These are phyloP conservation scores for Hassar affinis DNA, from an alignment of 2,113 vertebrate species.

Conservation along the genomic window DNA sequence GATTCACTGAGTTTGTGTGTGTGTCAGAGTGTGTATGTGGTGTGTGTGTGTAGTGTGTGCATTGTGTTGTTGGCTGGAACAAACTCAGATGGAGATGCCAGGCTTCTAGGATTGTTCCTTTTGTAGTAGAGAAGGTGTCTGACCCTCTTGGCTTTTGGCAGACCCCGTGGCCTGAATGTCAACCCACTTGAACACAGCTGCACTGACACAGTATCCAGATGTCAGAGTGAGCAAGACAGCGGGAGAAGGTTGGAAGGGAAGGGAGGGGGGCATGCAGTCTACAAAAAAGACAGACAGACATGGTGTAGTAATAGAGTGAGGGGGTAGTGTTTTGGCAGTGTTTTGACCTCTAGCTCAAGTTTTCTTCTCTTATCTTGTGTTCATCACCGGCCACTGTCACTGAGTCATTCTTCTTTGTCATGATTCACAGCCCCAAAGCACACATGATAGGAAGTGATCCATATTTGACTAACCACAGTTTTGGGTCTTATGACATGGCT, in stretches of 20 bases:
- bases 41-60: slow-evolving; percentile 15
- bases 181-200: slow-evolving; percentile 59
- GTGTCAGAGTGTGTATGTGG: slow-evolving; percentile 15
- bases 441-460: slow-evolving; percentile 72
- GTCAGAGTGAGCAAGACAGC: slow-evolving; percentile 43
- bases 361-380: slow-evolving; percentile 23
- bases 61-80: neutral
- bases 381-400: slow-evolving; percentile 46
- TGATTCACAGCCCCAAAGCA: slow-evolving; percentile 64
- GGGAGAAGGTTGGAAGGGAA: neutral
- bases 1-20: slow-evolving; percentile 12
- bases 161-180: slow-evolving; percentile 54
- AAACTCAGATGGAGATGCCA: slow-evolving; percentile 45
- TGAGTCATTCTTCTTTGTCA: slow-evolving; percentile 38
- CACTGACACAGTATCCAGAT: slow-evolving; percentile 62
- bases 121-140: slow-evolving; percentile 55
- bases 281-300: slow-evolving; percentile 33
- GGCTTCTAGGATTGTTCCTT: slow-evolving; percentile 53
- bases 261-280: neutral
- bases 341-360: slow-evolving; percentile 20
- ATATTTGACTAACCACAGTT: slow-evolving; percentile 57
- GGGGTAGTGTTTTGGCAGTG: slow-evolving; percentile 1
- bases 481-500: slow-evolving; percentile 56
- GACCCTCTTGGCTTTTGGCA: slow-evolving; percentile 60
- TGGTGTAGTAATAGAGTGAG: slow-evolving; percentile 20